Conservation (phyloP, 2,888 invertebrate species). For the Zootermopsis nevadensis region DNA sequence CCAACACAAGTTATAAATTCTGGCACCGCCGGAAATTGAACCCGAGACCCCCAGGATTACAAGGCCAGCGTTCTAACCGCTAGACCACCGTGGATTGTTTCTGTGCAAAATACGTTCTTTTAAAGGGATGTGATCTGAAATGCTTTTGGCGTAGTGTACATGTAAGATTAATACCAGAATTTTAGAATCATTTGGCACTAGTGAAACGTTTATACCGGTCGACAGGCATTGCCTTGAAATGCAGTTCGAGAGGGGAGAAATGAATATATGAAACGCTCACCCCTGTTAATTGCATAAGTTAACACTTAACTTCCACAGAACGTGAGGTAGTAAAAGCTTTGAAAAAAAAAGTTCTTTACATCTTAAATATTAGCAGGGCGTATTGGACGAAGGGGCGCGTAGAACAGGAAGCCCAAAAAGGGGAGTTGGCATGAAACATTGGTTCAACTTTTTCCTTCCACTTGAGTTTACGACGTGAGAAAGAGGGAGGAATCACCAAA, state of each 20-base stretch:
- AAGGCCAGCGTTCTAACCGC: too few relatives aligned
- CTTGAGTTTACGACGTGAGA: slow-evolving; percentile 51
- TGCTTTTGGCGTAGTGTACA: too few relatives aligned
- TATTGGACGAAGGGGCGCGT: neutral
- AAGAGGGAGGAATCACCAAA: slow-evolving; percentile 47
- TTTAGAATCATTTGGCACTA: too few relatives aligned
- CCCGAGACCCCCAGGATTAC: too few relatives aligned
- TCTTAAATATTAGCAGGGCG: neutral
- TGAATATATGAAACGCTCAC: slow-evolving; percentile 7
- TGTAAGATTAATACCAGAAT: too few relatives aligned
- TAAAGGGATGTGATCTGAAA: too few relatives aligned
- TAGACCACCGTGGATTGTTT: too few relatives aligned
- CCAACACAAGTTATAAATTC: too few relatives aligned
- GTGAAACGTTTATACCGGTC: too few relatives aligned
- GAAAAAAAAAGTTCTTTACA: neutral
- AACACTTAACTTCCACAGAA: neutral
- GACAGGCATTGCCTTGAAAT: too few relatives aligned
- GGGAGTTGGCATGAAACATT: slow-evolving; percentile 16
- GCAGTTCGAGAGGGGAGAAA: neutral
- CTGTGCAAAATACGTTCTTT: too few relatives aligned
- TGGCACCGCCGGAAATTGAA: too few relatives aligned
- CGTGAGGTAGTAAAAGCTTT: neutral
- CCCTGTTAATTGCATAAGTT: neutral
- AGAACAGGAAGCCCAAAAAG: neutral
- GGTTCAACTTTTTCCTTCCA: slow-evolving; percentile 49